Conservation (phyloP, 2,113 vertebrate genomes). For the Xiphias gladius region DNA sequence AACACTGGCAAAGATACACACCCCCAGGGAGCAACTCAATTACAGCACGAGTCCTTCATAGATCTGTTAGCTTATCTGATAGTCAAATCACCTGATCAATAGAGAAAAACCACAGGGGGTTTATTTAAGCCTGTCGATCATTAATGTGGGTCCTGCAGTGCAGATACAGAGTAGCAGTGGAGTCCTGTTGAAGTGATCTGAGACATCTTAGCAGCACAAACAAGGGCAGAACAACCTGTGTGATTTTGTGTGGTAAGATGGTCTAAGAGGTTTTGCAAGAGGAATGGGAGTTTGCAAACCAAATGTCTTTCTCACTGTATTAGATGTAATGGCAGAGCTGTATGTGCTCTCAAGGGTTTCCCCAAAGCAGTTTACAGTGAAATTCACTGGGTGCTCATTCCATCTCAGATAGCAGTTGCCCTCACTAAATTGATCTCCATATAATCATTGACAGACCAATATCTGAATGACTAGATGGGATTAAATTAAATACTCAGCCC, state of each 20-base stretch:
- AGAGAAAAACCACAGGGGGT: conserved; percentile 71
- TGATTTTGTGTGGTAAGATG: background rate
- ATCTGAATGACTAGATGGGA: conserved; percentile 63
- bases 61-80: conserved; percentile 83
- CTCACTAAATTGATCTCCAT: conserved; percentile 71
- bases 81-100: conserved; percentile 80
- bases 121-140: conserved; percentile 74
- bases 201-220: conserved; percentile 30
- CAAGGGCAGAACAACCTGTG: background rate
- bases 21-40: conserved; percentile 69
- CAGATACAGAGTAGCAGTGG: conserved; percentile 44
- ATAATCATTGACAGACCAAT: conserved; percentile 81
- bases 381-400: conserved; percentile 2
- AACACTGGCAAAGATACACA: conserved; percentile 31
- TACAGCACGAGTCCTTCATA: conserved; percentile 70
- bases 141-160: conserved; percentile 67
- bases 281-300: background rate
- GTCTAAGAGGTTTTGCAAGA: background rate
- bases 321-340: background rate
- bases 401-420: conserved; percentile 48
- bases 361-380: conserved; percentile 16
- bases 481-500: conserved; percentile 75
- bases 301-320: background rate
- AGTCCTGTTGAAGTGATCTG: conserved; percentile 70
- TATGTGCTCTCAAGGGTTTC: background rate